Conservation (phyloP, 1,140 invertebrate species). For the Bilobella aurantiaca region DNA sequence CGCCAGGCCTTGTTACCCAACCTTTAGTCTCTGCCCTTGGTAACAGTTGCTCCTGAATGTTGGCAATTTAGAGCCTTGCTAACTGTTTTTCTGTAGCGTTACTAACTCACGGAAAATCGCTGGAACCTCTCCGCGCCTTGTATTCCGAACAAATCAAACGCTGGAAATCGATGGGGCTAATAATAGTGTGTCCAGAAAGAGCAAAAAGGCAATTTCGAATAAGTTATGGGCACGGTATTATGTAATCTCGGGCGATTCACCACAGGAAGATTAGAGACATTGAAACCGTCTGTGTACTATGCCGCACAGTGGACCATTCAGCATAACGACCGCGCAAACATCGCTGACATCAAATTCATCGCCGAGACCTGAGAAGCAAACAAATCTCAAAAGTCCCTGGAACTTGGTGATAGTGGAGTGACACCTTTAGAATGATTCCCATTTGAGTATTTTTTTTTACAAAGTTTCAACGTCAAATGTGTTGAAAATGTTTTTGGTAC, state of each 20-base stretch:
- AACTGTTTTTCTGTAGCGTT: background rate
- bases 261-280: background rate
- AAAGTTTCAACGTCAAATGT: no score
- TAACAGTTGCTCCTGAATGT: background rate
- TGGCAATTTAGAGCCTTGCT: background rate
- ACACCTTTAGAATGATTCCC: no score
- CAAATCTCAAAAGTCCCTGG: background rate
- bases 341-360: no score
- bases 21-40: no score
- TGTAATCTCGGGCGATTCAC: background rate
- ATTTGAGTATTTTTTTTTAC: no score
- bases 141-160: background rate
- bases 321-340: no score
- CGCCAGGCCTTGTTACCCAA: no score
- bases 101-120: background rate
- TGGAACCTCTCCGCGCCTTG: background rate
- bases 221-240: background rate
- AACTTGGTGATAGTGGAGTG: background rate
- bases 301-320: no score
- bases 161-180: background rate
- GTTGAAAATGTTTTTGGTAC: no score
- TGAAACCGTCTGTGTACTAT: background rate
- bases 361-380: no score
- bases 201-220: background rate
- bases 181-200: background rate